Percentiles rank a stretch among this genome's conserved stretches.
Conservation (phyloP, 2,797 vertebrate species). For the Cebuella pygmaea region DNA sequence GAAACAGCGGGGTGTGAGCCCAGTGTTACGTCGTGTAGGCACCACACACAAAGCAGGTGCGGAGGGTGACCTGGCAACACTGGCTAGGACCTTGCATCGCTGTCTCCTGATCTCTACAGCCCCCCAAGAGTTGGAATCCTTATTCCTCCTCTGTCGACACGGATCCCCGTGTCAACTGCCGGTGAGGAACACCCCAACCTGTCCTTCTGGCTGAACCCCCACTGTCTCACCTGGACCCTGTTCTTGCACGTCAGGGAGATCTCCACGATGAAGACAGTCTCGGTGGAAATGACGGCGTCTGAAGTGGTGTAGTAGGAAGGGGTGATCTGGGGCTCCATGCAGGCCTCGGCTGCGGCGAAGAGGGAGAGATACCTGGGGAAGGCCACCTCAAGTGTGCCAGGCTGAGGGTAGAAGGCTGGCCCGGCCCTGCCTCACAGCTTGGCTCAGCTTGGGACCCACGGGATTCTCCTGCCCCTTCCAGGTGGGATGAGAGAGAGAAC, state of each 20-base stretch:
- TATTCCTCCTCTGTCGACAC: background rate
- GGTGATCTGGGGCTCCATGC: constrained; percentile 92
- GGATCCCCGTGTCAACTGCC: background rate
- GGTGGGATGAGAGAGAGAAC: background rate
- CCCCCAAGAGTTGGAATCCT: background rate
- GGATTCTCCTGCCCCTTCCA: background rate
- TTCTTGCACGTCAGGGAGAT: constrained; percentile 93
- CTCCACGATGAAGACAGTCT: constrained; percentile 96
- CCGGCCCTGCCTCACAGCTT: background rate
- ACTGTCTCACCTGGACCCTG: constrained; percentile 90
- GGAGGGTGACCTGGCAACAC: background rate
- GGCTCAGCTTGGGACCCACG: background rate
- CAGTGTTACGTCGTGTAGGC: background rate
- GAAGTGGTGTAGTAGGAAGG: constrained; percentile 96
- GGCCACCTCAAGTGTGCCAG: background rate
- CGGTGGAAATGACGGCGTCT: constrained; percentile 94
- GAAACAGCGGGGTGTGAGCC: background rate
- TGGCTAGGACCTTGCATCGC: background rate
- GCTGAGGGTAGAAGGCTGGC: background rate
- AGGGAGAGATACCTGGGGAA: background rate
- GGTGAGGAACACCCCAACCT: background rate
- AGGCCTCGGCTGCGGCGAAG: constrained; percentile 89
- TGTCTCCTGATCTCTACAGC: background rate
- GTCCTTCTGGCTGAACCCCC: background rate
- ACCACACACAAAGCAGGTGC: background rate